phyloP scores from a whole-genome alignment of 2,888 invertebrate genomes.

The Hylaea fasciaria region DNA sequence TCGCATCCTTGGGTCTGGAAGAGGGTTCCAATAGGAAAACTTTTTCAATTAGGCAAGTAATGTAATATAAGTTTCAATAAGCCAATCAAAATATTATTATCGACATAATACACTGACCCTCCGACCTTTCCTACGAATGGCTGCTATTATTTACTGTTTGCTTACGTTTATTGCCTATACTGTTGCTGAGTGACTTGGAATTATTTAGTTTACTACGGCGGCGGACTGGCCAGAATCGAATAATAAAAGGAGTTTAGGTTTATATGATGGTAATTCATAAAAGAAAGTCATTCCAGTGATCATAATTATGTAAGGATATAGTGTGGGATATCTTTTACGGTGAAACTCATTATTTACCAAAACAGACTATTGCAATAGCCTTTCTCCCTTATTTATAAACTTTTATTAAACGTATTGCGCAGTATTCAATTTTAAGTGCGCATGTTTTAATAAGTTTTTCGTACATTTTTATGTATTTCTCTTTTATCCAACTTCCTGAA shows the following conservation, averaged over 20 bases:
- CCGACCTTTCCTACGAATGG: conserved; percentile 25
- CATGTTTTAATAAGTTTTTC: too few relatives aligned
- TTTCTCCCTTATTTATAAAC: too few relatives aligned
- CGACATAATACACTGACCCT: conserved; percentile 23
- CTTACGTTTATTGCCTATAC: conserved; percentile 17
- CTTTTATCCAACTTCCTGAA: too few relatives aligned
- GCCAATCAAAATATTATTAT: conserved; percentile 40
- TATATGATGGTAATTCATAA: too few relatives aligned
- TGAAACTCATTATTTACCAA: too few relatives aligned
- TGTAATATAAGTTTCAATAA: conserved; percentile 45
- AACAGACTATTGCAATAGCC: too few relatives aligned
- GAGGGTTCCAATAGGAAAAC: conserved; percentile 39
- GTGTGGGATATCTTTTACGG: too few relatives aligned
- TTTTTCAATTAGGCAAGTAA: conserved; percentile 46
- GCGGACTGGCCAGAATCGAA: not conserved
- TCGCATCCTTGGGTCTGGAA: conserved; percentile 22
- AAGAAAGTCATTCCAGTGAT: too few relatives aligned
- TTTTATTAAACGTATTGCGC: too few relatives aligned
- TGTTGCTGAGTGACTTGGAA: conserved; percentile 10
- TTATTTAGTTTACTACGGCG: conserved; percentile 1
- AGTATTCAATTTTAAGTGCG: too few relatives aligned
- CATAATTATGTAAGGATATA: too few relatives aligned
- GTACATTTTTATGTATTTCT: too few relatives aligned
- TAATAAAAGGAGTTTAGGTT: not conserved
- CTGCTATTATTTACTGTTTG: conserved; percentile 20